These are phyloP conservation scores for Agrilus biguttatus DNA, from an alignment of 2,888 invertebrate species.

Conservation along the genomic window DNA sequence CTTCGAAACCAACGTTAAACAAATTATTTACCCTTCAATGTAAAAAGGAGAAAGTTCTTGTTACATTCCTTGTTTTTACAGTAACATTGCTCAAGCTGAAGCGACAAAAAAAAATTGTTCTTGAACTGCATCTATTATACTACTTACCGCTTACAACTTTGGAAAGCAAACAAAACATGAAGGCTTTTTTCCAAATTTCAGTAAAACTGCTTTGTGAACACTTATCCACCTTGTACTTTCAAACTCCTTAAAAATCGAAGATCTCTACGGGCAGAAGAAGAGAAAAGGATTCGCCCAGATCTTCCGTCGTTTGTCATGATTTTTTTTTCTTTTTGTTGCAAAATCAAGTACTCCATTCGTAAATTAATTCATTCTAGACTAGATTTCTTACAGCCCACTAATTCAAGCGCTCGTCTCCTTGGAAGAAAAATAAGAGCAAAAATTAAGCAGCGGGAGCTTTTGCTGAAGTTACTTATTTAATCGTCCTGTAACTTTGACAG, in stretches of 20 bases:
- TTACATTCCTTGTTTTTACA: no score
- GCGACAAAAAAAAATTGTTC: no score
- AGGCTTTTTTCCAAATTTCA: neutral
- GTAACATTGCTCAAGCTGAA: no score
- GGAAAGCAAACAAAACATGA: no score
- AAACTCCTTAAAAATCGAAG: constrained; percentile 8
- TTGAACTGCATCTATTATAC: no score
- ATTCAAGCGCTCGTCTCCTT: constrained; percentile 9
- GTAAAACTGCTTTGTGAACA: neutral
- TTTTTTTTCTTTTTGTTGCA: no score
- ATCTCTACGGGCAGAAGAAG: neutral
- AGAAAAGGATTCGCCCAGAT: neutral
- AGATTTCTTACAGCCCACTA: constrained; percentile 29
- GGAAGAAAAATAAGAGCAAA: neutral
- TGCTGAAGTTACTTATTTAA: no score
- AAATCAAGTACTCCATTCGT: constrained; percentile 6
- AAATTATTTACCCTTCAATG: no score
- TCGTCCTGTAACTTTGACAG: no score
- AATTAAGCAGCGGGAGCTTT: neutral
- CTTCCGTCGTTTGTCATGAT: neutral
- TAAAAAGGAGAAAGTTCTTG: no score
- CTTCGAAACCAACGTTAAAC: no score
- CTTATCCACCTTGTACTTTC: constrained; percentile 6
- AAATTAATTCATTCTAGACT: constrained; percentile 25
- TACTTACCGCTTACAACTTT: no score